Evolutionary conservation across 2,888 invertebrate genomes (phyloP), one percentile per base, ranked within the genome.

Genomic region (Athetis lepigone): DNA sequence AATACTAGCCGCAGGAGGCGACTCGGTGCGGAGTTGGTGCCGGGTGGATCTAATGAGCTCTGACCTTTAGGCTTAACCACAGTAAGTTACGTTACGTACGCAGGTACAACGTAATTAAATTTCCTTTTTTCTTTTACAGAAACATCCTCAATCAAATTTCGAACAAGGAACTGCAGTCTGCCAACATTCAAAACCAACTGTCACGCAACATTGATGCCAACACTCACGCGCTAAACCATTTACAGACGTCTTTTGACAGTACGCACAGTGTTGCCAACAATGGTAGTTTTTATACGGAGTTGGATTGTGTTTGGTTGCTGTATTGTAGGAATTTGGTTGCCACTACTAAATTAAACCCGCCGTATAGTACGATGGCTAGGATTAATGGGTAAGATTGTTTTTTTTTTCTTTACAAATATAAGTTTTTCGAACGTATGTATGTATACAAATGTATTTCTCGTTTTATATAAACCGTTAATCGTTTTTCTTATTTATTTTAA

Each of bases 251-350:
- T 11, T 91, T 81, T 81, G 85, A 83, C 60, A 84, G 79, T 55
- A 77, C 59, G 0, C 64, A 64, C 45, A 78, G 81, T 84, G 85
- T 67, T 85, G 82, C 84, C 84, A 88, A 63, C 71, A 77, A 82
- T 57, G 76, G 63, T 9, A 75, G 71, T 25, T 71, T 80, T 61
- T 92, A 88, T 64, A 94, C 94, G 0, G 94, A 95, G 33, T 76
- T 96, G 75, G 96, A 96, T 77, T 96, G 96, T 70, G 92, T 96
- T 13, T 96, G 96, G 96, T 86, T 95, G 58, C 80, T 96, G 46
- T 96, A 96, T 79, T 96, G 96, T 79, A 88, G 92, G 54, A 96
- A 96, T 85, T 85, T 96, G 59, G 95, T 92, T 5, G 95, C 93
- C 0, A 96, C 96, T 0, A 90, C 95, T 0, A 93, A 93, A 50